phyloP scores from a whole-genome alignment of 2,113 vertebrate species.

The Oceanodroma tethys region DNA sequence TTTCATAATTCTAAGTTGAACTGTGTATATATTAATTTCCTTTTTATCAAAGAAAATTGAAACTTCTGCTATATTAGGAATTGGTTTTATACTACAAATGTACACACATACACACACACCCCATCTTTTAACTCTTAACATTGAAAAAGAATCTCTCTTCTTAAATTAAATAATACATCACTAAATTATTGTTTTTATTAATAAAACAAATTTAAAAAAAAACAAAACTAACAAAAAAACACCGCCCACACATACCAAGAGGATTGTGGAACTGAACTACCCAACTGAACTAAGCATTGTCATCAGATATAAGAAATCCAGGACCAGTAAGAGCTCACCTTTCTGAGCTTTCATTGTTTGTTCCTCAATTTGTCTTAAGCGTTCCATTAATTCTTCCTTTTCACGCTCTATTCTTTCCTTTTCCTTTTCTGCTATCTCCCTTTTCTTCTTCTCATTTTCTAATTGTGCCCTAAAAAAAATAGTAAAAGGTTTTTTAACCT shows the following conservation, averaged over 20 bases:
- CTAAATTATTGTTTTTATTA: background rate
- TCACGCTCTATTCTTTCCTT: slow-evolving; percentile 95
- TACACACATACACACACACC: background rate
- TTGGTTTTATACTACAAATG: background rate
- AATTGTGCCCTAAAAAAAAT: slow-evolving; percentile 83
- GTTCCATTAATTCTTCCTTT: slow-evolving; percentile 93
- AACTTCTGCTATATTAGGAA: background rate
- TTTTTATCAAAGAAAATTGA: background rate
- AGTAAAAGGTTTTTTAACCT: background rate
- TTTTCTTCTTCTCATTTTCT: slow-evolving; percentile 97
- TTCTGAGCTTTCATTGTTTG: slow-evolving; percentile 94
- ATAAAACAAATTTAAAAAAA: background rate
- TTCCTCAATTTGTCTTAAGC: slow-evolving; percentile 91
- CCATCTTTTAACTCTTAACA: background rate
- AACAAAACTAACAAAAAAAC: background rate
- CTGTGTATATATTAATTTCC: background rate
- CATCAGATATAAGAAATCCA: background rate
- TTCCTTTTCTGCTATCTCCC: slow-evolving; percentile 94
- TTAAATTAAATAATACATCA: background rate
- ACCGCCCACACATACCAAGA: background rate
- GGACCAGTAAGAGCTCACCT: slow-evolving; percentile 71
- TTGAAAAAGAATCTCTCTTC: background rate
- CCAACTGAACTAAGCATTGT: background rate
- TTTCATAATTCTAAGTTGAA: background rate
- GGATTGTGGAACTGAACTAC: background rate